Percentiles rank a stretch among this genome's conserved stretches.
Evolutionary conservation across 2,888 invertebrate species (phyloP).

Genomic region (Brachypalpus laphriformis): DNA sequence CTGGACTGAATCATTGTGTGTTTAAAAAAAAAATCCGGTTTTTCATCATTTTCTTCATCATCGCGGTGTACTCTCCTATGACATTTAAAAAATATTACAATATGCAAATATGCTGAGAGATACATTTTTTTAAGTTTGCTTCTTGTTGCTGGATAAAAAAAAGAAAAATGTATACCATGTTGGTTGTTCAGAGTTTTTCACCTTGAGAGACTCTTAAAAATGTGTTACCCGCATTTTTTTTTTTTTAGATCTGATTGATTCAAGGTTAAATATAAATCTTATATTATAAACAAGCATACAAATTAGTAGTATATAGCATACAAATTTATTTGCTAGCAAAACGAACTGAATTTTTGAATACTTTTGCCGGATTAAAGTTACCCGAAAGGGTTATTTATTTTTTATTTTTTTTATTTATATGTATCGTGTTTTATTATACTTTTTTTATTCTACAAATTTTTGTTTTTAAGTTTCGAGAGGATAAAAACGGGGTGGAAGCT

Average conservation of each 20-base stretch:
- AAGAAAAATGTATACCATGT: slow-evolving; percentile 37
- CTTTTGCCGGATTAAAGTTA: slow-evolving; percentile 71
- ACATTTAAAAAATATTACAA: slow-evolving; percentile 61
- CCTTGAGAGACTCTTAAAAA: slow-evolving; percentile 62
- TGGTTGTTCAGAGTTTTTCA: slow-evolving; percentile 22
- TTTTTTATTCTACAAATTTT: slow-evolving; percentile 20
- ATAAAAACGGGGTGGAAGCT: slow-evolving; percentile 52
- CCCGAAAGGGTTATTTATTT: slow-evolving; percentile 51
- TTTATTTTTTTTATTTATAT: slow-evolving; percentile 23
- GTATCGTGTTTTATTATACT: slow-evolving; percentile 12
- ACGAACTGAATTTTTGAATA: slow-evolving; percentile 32
- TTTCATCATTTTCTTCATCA: slow-evolving; percentile 44
- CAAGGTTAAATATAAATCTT: slow-evolving; percentile 56
- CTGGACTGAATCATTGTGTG: slow-evolving; percentile 47
- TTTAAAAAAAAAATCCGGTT: slow-evolving; percentile 59
- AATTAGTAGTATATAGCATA: background rate
- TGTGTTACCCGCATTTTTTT: slow-evolving; percentile 28
- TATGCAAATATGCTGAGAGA: slow-evolving; percentile 57
- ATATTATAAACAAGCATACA: slow-evolving; percentile 1
- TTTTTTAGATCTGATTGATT: slow-evolving; percentile 44
- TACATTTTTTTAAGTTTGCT: too few species aligned
- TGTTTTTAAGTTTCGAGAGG: background rate
- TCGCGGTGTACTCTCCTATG: slow-evolving; percentile 41
- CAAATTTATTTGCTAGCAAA: slow-evolving; percentile 6
- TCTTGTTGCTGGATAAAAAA: slow-evolving; percentile 24